Evolutionary conservation across 2,113 vertebrate species (phyloP), one percentile per base, ranked within the genome.

Genomic region (Gadus chalcogrammus): DNA sequence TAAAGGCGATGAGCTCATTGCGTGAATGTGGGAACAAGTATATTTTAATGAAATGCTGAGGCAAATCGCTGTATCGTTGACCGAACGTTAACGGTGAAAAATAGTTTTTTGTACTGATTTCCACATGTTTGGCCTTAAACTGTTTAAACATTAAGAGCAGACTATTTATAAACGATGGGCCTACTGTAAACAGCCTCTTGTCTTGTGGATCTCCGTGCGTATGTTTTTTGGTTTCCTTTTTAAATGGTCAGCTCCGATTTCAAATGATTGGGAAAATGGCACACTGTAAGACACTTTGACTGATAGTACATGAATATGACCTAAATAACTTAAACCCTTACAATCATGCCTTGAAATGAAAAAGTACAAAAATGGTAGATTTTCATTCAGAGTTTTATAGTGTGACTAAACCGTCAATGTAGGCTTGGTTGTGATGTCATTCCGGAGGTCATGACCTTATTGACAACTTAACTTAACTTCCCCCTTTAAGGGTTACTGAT

Each of bases 101-200:
- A 87, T 73, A 55, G 77, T 38, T 15, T 20, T 62, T 75, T 71
- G 70, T 74, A 64, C 70, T 72, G 80, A 85, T 84, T 81, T 78
- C 42, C 74, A 70, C 68, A 75, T 69, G 79, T 72, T 48, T 70
- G 77, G 72, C 38, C 69, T 76, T 64, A 52, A 66, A 58, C 63
- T 69, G 73, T 83, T 74, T 81, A 87, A 87, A 89, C 78, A 84
- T 24, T 2, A 69, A 65, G 15, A 85, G 72, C 68, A 68, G 20
- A 28, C 60, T 73, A 68, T 89, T 88, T 86, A 75, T 76, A 65
- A 78, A 1, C 5, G 9, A 13, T 69, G 63, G 64, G 31, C 31
- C 31, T 35, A 35, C 31, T 42, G 62, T 82, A 83, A 71, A 84
- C 69, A 70, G 24, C 68, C 22, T 18, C n/a, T n/a, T 20, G n/a